A percentile compares a stretch with the other conserved stretches of the same genome.
These are phyloP conservation scores for Lasioglossum lativentre DNA, from an alignment of 2,888 invertebrate species.

Conservation along the genomic window DNA sequence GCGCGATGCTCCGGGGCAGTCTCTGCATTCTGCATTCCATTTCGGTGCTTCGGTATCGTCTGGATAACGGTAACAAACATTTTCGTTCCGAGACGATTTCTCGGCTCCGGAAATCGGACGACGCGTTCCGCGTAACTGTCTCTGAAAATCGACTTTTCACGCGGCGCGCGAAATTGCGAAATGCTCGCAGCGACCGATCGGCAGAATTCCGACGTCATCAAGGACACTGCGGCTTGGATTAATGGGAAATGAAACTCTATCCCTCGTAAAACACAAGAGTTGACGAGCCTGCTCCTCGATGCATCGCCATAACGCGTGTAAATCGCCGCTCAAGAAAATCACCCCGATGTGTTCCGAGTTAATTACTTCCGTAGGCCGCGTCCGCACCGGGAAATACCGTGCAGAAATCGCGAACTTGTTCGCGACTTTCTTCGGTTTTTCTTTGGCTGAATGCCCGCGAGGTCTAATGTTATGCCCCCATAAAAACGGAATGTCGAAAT, in stretches of 20 bases:
- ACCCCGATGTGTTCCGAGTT: not conserved
- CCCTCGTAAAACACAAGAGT: constrained; percentile 17
- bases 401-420: not conserved
- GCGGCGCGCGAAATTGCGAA: not conserved
- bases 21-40: constrained; percentile 53
- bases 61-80: constrained; percentile 54
- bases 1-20: constrained; percentile 17
- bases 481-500: not conserved
- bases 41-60: constrained; percentile 36
- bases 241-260: constrained; percentile 28
- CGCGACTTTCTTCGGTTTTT: not conserved
- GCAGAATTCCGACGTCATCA: constrained; percentile 3
- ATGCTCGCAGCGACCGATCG: not conserved
- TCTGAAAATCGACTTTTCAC: constrained; percentile 23
- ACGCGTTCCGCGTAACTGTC: not conserved
- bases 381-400: not conserved
- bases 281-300: constrained; percentile 27
- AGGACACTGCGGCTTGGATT: constrained; percentile 26
- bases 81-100: constrained; percentile 28
- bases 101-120: constrained; percentile 19
- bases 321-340: constrained; percentile 29
- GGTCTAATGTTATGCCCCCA: not conserved
- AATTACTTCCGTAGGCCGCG: constrained; percentile 9
- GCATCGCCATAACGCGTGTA: not conserved
- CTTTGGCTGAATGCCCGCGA: not conserved